These are phyloP conservation scores for Bubo blakistoni DNA, from an alignment of 2,113 vertebrate species.

Conservation along the genomic window DNA sequence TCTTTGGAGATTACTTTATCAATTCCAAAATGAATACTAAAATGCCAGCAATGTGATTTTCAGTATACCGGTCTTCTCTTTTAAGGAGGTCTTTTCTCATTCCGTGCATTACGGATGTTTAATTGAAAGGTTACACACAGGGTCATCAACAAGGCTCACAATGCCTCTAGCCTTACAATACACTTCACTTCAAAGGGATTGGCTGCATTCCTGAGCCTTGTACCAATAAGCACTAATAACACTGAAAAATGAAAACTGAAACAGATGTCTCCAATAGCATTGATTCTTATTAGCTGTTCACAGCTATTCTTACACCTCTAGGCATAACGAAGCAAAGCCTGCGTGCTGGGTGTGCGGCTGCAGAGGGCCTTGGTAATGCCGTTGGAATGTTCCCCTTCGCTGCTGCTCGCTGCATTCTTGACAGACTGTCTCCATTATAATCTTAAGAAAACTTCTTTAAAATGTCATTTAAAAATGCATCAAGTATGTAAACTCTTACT, in stretches of 20 bases:
- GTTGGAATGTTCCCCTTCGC: constrained; percentile 54
- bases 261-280: constrained; percentile 83
- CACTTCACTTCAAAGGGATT: constrained; percentile 80
- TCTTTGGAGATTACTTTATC: not conserved
- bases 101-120: constrained; percentile 52
- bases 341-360: constrained; percentile 66
- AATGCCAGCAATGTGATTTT: not conserved
- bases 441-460: constrained; percentile 56
- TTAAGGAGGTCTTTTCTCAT: not conserved
- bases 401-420: constrained; percentile 51
- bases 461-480: constrained; percentile 57
- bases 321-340: constrained; percentile 69
- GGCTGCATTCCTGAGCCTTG: constrained; percentile 80
- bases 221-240: constrained; percentile 88
- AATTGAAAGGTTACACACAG: constrained; percentile 75
- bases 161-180: constrained; percentile 78
- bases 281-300: constrained; percentile 77
- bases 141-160: constrained; percentile 77
- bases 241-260: constrained; percentile 84
- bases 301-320: constrained; percentile 76
- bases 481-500: not conserved
- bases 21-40: not conserved
- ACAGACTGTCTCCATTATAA: constrained; percentile 57
- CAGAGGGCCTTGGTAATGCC: constrained; percentile 1
- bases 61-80: not conserved